Evolutionary conservation across 2,888 invertebrate genomes (phyloP), one percentile per base, ranked within the genome.

Genomic region (Anarsia innoxiella): DNA sequence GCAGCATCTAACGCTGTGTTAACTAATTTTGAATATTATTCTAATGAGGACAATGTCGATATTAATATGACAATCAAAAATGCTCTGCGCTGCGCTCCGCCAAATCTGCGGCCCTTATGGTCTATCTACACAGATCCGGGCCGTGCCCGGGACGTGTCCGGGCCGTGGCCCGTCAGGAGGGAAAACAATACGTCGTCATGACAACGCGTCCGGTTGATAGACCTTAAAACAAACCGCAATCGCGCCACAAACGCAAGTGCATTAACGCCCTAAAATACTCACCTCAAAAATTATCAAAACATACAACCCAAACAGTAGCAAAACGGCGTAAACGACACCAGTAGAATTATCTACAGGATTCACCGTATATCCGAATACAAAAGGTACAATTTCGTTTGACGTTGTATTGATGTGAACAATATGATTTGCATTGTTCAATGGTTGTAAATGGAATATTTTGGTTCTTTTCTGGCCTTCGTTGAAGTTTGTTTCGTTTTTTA

Each of bases 261-360:
- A 19, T 19, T 5, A 19, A 19, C 8, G 4, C 8, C 8, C 8
- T 19, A 19, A 5, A 5, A 19, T 5, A 19, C 19, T 19, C 8
- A 93, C 91, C 75, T 94, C 94, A 74, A 92, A 93, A 46, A 93
- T 90, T 44, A 95, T 91, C 10, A 94, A 68, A 3, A 90, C 60
- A 60, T 95, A 94, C 26, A 95, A 86, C 1, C 89, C 88, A 4
- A 89, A 42, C 1, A 95, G 74, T 15, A 94, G 86, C 2, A 89
- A 44, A 0, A 89, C 88, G 0, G 92, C 93, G 49, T 90, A 90
- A 8, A 89, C 63, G 5, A 92, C 88, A 0, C 93, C 93, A 45
- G 86, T 82, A 36, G 87, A 79, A 1, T 80, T 69, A 55, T 89
- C 86, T 16, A 91, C 86, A 0, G 91, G 89, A 28, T 88, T 66